Base-by-base conservation (phyloP, 2,113 vertebrate species). In the Oncorhynchus masou region DNA sequence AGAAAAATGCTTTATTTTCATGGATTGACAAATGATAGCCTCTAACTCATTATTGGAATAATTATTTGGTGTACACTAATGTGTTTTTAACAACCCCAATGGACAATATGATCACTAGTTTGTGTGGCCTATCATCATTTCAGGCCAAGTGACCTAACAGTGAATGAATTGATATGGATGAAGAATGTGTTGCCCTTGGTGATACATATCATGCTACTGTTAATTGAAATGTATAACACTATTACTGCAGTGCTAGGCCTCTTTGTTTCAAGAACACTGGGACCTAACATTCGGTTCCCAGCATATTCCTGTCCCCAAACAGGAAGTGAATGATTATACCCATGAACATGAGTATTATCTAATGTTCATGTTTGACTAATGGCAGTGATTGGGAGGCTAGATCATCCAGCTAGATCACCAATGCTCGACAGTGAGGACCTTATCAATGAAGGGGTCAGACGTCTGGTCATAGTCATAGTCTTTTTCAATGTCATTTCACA, bases 191-290 rank as follows among this genome's bases (percentile, higher is more conserved):
- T 68, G 31, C 67, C 65, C 13, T 39, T n/a, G 31, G 67, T 29
- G 31, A 68, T 16, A 11, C 19, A 68, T 68, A 31, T 68, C 16
- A 19, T 12, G 67, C 31, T 19, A 9, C 31, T 20, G 16, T n/a
- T 68, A n/a, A 68, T 67, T 67, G 15, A 68, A 39, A 68, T 68
- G 67, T 68, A 68, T 68, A 31, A 68, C 15, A 34, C 19, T 2
- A 68, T 68, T 68, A 39, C 31, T 45, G 31, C 6, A 3, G 15
- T 68, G 27, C 29, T 19, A 34, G 31, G 29, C 29, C 12, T 34
- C 19, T 68, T 16, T 31, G 67, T 68, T 68, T 68, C 66, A n/a
- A 68, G 29, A 68, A 27, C 25, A 27, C 27, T 64, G 13, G 9
- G 24, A 67, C 65, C 13, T 20, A 67, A 67, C 27, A 27, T 12